Evolutionary conservation across 2,113 vertebrate species (phyloP).

Genomic region (Hiodon tergisus): DNA sequence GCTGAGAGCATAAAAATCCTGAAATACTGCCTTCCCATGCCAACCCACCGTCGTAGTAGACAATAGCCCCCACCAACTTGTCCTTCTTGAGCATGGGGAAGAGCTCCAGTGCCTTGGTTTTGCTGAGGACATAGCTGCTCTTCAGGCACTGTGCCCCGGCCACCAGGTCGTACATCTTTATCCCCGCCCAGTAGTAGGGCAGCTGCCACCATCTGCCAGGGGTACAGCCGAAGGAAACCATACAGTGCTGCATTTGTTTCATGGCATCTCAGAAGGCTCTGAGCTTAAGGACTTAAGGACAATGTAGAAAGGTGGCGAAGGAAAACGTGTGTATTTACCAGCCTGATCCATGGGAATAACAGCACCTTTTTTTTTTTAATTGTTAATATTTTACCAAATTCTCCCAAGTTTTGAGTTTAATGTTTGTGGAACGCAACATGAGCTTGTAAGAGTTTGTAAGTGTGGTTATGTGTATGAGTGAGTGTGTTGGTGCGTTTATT

Average conservation of each 20-base stretch:
- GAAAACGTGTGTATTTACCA: too few relatives aligned
- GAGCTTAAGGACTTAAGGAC: too few relatives aligned
- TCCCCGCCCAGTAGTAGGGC: constrained; percentile 94
- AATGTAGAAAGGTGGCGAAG: too few relatives aligned
- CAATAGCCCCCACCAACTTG: constrained; percentile 88
- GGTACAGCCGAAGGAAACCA: neutral
- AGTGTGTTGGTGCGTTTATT: too few relatives aligned
- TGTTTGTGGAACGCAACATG: too few relatives aligned
- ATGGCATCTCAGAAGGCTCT: neutral
- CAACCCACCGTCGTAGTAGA: constrained; percentile 91
- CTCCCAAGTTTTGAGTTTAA: too few relatives aligned
- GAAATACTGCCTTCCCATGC: neutral
- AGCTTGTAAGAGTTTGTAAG: too few relatives aligned
- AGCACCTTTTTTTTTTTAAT: too few relatives aligned
- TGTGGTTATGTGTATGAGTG: too few relatives aligned
- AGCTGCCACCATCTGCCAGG: constrained; percentile 90
- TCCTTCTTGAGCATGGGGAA: constrained; percentile 97
- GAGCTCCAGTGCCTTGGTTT: constrained; percentile 81
- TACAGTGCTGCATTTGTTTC: neutral
- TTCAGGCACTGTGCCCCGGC: constrained; percentile 86
- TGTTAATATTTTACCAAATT: too few relatives aligned
- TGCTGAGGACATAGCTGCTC: constrained; percentile 90
- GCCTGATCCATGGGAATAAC: too few relatives aligned
- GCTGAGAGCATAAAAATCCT: neutral
- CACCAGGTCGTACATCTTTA: constrained; percentile 94